These are phyloP conservation scores for Listronotus oregonensis DNA, from an alignment of 1,140 invertebrate genomes.

Conservation along the genomic window DNA sequence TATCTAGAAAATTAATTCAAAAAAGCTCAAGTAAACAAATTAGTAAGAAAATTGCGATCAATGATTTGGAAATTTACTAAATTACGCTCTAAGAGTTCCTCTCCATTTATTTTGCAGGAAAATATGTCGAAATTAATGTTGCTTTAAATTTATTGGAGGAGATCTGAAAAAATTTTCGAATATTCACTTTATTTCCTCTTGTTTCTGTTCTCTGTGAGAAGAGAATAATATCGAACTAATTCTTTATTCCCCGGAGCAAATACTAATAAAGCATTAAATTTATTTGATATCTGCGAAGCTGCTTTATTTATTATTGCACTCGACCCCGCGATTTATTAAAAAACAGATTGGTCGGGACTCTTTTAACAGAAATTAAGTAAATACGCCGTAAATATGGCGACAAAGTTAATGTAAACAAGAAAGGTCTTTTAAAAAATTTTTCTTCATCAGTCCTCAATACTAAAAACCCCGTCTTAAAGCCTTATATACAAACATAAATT, in stretches of 20 bases:
- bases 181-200: slow-evolving; percentile 42
- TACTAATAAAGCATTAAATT: slow-evolving; percentile 45
- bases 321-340: too few relatives aligned
- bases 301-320: slow-evolving; percentile 7
- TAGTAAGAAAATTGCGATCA: slow-evolving; percentile 51
- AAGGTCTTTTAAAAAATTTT: too few relatives aligned
- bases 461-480: too few relatives aligned
- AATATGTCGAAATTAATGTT: slow-evolving; percentile 53
- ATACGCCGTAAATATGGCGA: too few relatives aligned
- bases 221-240: slow-evolving; percentile 44
- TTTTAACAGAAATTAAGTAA: too few relatives aligned
- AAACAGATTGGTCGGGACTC: too few relatives aligned
- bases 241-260: slow-evolving; percentile 39
- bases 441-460: too few relatives aligned
- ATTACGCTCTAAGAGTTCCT: slow-evolving; percentile 43
- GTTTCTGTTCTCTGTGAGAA: slow-evolving; percentile 17
- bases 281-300: slow-evolving; percentile 27
- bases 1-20: slow-evolving; percentile 39
- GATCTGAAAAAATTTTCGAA: slow-evolving; percentile 48
- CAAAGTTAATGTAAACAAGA: too few relatives aligned
- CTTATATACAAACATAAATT: too few relatives aligned
- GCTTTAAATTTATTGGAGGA: slow-evolving; percentile 50
- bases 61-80: slow-evolving; percentile 50
- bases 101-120: slow-evolving; percentile 44
- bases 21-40: slow-evolving; percentile 43